phyloP scores from a whole-genome alignment of 37 sponge, comb jelly and placozoan species.

The Diacarnus erythraeanus region DNA sequence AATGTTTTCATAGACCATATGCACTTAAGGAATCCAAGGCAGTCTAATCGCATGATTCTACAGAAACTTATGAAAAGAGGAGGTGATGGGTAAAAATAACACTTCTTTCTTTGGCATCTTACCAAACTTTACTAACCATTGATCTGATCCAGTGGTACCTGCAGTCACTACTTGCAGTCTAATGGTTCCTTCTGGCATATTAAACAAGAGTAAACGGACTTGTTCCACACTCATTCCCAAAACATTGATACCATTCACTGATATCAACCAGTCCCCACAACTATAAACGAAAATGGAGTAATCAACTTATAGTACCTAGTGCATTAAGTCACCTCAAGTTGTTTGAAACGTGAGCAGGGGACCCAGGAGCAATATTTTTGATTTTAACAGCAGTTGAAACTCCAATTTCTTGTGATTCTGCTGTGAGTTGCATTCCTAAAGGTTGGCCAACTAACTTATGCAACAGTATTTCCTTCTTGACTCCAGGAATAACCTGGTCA shows the following conservation, averaged over 20 bases:
- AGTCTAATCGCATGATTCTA: too few species aligned
- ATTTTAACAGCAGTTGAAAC: conserved; percentile 44
- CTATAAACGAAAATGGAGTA: conserved; percentile 11
- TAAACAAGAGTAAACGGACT: conserved; percentile 29
- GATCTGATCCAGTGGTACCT: background rate
- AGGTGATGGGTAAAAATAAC: too few species aligned
- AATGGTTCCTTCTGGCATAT: conserved; percentile 24
- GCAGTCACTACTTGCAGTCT: background rate
- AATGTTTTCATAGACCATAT: background rate
- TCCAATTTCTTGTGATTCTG: background rate
- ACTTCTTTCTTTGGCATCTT: too few species aligned
- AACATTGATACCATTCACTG: conserved; percentile 49
- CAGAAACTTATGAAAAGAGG: too few species aligned
- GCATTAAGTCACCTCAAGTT: conserved; percentile 12
- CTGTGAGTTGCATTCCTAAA: conserved; percentile 63
- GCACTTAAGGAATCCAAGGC: background rate
- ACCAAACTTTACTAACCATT: background rate
- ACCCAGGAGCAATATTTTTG: conserved; percentile 37
- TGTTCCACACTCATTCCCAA: conserved; percentile 25
- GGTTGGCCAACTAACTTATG: conserved; percentile 15
- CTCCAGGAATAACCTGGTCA: conserved; percentile 30
- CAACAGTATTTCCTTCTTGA: conserved; percentile 33
- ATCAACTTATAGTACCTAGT: background rate
- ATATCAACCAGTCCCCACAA: conserved; percentile 59
- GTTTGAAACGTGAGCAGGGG: conserved; percentile 25